These are phyloP conservation scores for Aphidoletes aphidimyza DNA, from an alignment of 2,888 invertebrate species.

Conservation along the genomic window DNA sequence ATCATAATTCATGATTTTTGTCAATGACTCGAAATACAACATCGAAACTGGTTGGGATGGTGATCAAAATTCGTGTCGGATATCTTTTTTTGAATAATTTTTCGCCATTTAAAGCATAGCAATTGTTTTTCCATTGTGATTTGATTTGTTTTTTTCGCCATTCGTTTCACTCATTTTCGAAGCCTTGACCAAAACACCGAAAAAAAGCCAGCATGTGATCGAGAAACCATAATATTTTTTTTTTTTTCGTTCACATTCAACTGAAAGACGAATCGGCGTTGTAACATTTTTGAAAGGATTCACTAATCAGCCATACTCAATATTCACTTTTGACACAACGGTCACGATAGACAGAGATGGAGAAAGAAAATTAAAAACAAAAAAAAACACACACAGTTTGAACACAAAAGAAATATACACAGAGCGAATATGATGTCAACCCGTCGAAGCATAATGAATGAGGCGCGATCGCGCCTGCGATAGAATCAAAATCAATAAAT, in stretches of 20 bases:
- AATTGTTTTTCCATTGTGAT: background rate
- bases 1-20: conserved; percentile 4
- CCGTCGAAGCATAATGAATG: background rate
- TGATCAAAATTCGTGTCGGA: background rate
- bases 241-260: no score
- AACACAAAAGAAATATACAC: conserved; percentile 4
- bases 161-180: background rate
- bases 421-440: conserved; percentile 37
- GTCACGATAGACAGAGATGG: no score
- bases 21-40: background rate
- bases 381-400: no score
- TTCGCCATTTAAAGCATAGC: background rate
- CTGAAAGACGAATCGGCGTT: no score
- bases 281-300: background rate
- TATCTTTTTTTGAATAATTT: background rate
- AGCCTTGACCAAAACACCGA: conserved; percentile 10
- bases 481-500: conserved; percentile 34
- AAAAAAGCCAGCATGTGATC: background rate
- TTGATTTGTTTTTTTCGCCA: no score
- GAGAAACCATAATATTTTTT: no score
- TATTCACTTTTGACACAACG: no score
- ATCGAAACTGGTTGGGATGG: background rate
- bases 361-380: no score
- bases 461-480: background rate
- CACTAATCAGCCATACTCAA: background rate